Evolutionary conservation across 2,888 invertebrate genomes (phyloP).

Genomic region (Sinopyrophorus schimmeli): DNA sequence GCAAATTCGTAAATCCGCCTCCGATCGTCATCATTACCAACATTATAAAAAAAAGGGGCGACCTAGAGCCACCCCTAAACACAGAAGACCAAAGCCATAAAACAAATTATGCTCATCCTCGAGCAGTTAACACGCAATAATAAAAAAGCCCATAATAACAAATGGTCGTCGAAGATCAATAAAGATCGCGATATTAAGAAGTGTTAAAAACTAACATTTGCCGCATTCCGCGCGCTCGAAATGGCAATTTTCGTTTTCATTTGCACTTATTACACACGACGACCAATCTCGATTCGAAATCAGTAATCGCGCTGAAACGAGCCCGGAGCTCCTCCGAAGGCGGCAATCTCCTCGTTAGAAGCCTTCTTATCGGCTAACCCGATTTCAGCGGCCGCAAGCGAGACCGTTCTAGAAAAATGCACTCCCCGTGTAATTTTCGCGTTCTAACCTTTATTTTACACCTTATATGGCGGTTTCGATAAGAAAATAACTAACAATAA

Average conservation of each 20-base stretch:
- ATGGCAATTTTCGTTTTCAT: conserved; percentile 41
- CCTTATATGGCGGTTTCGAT: conserved; percentile 32
- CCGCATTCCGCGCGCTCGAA: background rate
- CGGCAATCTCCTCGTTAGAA: conserved; percentile 48
- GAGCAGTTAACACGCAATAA: too few species aligned
- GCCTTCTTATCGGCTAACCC: conserved; percentile 50
- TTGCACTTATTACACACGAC: conserved; percentile 38
- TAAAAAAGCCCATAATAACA: too few species aligned
- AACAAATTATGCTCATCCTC: too few species aligned
- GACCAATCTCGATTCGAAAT: conserved; percentile 23
- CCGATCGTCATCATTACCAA: too few species aligned
- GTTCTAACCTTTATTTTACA: conserved; percentile 40
- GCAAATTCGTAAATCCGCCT: too few species aligned
- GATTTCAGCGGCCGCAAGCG: conserved; percentile 43
- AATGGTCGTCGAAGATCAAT: too few species aligned
- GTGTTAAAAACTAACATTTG: too few species aligned
- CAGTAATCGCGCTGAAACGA: conserved; percentile 20
- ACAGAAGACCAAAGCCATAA: too few species aligned
- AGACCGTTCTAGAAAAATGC: conserved; percentile 37
- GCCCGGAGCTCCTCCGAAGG: conserved; percentile 38
- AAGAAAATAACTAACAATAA: conserved; percentile 29
- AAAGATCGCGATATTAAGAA: too few species aligned
- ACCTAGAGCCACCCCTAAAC: too few species aligned
- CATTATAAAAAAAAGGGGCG: too few species aligned
- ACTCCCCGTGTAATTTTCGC: conserved; percentile 40